Percentiles rank a stretch among this genome's conserved stretches.
Conservation (phyloP, 2,797 vertebrate genomes). For the Eulemur rubriventer region DNA sequence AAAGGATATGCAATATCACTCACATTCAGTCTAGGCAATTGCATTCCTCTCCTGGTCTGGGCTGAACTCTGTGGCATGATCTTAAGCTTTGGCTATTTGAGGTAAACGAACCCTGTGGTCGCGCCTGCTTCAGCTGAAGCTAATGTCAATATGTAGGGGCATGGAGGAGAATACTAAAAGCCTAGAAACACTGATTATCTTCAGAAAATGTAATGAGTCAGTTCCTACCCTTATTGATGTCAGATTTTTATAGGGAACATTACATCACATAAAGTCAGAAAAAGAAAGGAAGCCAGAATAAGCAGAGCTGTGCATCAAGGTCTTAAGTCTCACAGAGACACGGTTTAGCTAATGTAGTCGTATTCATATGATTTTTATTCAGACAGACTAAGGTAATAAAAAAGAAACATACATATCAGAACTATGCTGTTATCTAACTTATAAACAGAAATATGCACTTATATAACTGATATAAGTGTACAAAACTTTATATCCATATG, state of each 20-base stretch:
- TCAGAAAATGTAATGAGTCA: constrained; percentile 62
- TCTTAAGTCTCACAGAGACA: constrained; percentile 21
- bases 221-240: constrained; percentile 56
- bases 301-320: background rate
- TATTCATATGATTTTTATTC: background rate
- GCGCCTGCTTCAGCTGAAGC: constrained; percentile 51
- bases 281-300: constrained; percentile 46
- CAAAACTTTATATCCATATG: background rate
- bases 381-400: background rate
- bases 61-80: constrained; percentile 40
- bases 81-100: constrained; percentile 51
- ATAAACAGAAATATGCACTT: constrained; percentile 22
- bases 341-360: background rate
- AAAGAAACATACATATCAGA: background rate
- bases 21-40: constrained; percentile 40
- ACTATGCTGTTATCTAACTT: background rate
- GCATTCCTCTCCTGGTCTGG: constrained; percentile 54
- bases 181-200: constrained; percentile 59
- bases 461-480: background rate
- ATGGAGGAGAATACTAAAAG: constrained; percentile 53
- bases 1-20: constrained; percentile 30
- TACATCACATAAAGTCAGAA: constrained; percentile 48
- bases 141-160: constrained; percentile 54
- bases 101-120: constrained; percentile 58
- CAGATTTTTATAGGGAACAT: constrained; percentile 66